Percentiles rank a stretch among this genome's conserved stretches.
Evolutionary conservation across 2,797 vertebrate species (phyloP).

Genomic region (Glyptemys insculpta): DNA sequence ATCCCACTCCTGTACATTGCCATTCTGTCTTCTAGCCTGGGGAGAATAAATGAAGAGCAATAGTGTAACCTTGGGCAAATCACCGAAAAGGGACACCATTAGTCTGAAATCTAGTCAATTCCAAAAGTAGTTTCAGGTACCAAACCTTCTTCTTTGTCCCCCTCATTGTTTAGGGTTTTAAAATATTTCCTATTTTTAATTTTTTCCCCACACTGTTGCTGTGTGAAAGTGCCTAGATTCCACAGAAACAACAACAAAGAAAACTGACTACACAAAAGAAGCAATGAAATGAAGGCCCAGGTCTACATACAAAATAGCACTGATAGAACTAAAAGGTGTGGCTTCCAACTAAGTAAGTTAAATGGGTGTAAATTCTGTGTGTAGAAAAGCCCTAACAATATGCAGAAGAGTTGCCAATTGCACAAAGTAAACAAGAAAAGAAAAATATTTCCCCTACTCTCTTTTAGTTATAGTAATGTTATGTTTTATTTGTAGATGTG

Average conservation of each 20-base stretch:
- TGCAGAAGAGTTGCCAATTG: not conserved
- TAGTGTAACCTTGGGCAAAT: fast-evolving
- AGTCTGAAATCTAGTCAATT: not conserved
- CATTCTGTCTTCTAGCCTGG: not conserved
- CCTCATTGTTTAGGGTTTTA: not conserved
- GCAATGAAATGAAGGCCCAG: fast-evolving
- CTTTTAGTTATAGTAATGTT: not conserved
- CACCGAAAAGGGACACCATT: not conserved
- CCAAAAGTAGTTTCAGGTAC: not conserved
- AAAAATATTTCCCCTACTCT: not conserved
- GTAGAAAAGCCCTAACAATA: not conserved
- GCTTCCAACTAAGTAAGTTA: not conserved
- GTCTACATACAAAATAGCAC: fast-evolving
- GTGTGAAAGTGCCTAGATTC: not conserved
- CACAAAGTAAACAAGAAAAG: not conserved
- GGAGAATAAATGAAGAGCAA: not conserved
- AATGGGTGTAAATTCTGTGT: not conserved
- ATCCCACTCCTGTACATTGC: slow-evolving; percentile 20
- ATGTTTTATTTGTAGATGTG: not conserved
- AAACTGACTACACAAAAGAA: fast-evolving
- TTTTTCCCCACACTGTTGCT: fast-evolving
- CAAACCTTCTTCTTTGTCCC: no score
- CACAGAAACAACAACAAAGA: fast-evolving
- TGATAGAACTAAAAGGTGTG: not conserved
- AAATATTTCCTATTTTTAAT: not conserved